phyloP scores from a whole-genome alignment of 2,797 vertebrate species.

The Falco peregrinus region DNA sequence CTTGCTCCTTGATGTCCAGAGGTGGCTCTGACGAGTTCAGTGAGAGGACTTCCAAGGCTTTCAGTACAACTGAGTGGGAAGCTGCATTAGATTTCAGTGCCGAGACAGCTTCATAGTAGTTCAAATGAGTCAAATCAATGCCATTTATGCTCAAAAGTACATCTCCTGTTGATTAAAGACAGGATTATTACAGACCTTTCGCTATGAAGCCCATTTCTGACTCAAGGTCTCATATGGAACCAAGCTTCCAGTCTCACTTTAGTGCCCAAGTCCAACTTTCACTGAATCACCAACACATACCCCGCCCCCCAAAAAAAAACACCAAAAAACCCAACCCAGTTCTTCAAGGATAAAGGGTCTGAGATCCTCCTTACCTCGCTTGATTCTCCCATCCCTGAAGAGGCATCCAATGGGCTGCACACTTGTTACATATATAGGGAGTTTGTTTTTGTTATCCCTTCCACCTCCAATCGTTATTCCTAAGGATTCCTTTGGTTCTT shows the following conservation, averaged over 20 bases:
- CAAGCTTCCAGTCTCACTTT: background rate
- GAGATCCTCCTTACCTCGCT: constrained; percentile 80
- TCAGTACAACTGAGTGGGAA: constrained; percentile 83
- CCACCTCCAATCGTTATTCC: constrained; percentile 95
- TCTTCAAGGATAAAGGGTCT: background rate
- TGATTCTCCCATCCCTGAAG: constrained; percentile 89
- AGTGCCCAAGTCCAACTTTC: background rate
- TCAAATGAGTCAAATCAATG: constrained; percentile 88
- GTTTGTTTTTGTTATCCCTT: constrained; percentile 86
- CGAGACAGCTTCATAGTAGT: constrained; percentile 89
- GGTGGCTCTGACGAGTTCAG: constrained; percentile 73
- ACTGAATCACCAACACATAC: background rate
- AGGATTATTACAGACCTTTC: background rate
- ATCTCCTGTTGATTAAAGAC: constrained; percentile 79
- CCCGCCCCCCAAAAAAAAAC: background rate
- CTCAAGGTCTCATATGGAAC: background rate
- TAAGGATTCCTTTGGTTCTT: constrained; percentile 89
- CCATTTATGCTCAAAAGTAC: constrained; percentile 91
- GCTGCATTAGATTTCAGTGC: constrained; percentile 89
- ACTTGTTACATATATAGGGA: constrained; percentile 92
- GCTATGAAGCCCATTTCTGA: background rate
- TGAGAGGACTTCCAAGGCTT: constrained; percentile 84
- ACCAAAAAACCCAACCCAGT: no score
- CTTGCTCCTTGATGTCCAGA: constrained; percentile 77
- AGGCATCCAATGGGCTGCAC: constrained; percentile 93